A percentile compares a stretch with the other conserved stretches of the same genome.
These are phyloP conservation scores for Lophochroa leadbeateri DNA, from an alignment of 2,113 vertebrate species.

Conservation along the genomic window DNA sequence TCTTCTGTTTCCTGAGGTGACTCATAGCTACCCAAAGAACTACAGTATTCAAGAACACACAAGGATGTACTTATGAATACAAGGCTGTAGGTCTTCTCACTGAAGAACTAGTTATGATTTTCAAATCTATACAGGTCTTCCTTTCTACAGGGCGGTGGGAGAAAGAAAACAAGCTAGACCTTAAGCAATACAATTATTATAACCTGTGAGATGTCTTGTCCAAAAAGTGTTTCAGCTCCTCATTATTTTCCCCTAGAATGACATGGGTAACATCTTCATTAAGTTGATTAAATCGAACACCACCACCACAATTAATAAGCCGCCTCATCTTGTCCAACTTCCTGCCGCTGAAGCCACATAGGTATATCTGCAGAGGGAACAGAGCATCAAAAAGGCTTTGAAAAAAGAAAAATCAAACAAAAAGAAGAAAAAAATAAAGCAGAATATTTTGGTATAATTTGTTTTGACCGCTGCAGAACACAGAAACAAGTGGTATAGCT, in stretches of 20 bases:
- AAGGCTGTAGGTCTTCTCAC: neutral
- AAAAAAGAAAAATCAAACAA: neutral
- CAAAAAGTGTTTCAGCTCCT: constrained; percentile 86
- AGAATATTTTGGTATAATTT: neutral
- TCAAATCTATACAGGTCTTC: neutral
- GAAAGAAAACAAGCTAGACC: neutral
- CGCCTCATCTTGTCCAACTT: constrained; percentile 90
- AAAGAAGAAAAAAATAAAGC: neutral
- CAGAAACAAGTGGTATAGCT: neutral
- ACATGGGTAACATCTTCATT: constrained; percentile 94
- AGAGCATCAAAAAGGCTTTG: neutral
- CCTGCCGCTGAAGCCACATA: constrained; percentile 88
- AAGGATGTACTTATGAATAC: neutral
- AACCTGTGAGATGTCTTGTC: constrained; percentile 88
- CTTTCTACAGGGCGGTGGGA: neutral
- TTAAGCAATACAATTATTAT: constrained; percentile 10
- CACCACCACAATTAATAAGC: constrained; percentile 89
- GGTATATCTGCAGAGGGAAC: constrained; percentile 81
- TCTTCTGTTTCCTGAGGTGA: neutral
- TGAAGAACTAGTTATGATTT: neutral
- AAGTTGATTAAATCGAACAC: constrained; percentile 92
- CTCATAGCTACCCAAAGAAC: neutral
- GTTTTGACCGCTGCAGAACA: neutral
- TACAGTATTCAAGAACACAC: neutral
- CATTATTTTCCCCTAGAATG: constrained; percentile 85